Base-by-base conservation (phyloP, 2,888 invertebrate genomes). In the Synanthedon andrenaeformis region DNA sequence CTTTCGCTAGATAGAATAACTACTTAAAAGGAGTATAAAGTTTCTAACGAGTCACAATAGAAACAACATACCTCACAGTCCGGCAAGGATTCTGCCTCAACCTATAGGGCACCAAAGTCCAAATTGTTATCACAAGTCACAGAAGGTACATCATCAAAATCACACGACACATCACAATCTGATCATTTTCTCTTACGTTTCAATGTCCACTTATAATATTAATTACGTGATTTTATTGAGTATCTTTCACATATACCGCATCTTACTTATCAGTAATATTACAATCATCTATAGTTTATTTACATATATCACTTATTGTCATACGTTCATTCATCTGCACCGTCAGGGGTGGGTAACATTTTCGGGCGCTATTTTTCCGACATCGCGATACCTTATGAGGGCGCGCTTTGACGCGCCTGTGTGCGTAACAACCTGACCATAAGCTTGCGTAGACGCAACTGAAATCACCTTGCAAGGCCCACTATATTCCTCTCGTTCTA, bases 381-480 rank as follows among this genome's bases (percentile, higher is more conserved):
- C 75, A 76, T 75, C 77, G 77, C 76, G 75, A 65, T 55, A 50
- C 23, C 50, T 12, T 60, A 56, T 58, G 59, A 58, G 56, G 56
- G 65, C 65, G 68, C 67, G 67, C 69, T 61, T 60, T 61, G 63
- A 66, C 65, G 62, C 72, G 70, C 72, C 63, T 74, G 77, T 77
- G 80, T 81, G 79, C 69, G 74, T 77, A 69, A 81, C 85, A 82
- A 82, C 85, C 82, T 82, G 80, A 74, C 81, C 69, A 74, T 71
- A 69, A 72, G 84, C 80, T 77, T 82, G 86, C 87, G 86, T 80
- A 74, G 74, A 79, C 82, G 83, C 87, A 83, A 87, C 87, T 87
- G 76, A 86, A 84, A 83, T 86, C 85, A 86, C 87, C 87, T 87
- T 87, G 87, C 87, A 87, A 87, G 87, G 87, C 85, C 86, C 84